Evolutionary conservation across 2,113 vertebrate genomes (phyloP), one percentile per base, ranked within the genome.

Genomic region (Potamarius usumacintae): DNA sequence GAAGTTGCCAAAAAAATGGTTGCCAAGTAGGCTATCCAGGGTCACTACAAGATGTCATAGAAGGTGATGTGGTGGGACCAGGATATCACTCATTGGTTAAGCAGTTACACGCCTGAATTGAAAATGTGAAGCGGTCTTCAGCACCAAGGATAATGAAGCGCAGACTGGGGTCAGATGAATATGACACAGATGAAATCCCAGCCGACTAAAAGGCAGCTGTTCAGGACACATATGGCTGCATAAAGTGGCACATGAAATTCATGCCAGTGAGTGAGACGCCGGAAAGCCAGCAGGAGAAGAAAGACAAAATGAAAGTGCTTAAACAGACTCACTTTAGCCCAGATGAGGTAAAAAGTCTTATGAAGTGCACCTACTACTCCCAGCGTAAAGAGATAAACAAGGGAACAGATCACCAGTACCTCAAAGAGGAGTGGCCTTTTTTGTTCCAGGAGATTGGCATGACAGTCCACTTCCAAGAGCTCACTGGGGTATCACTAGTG

Each of bases 221-320:
- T 0, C 88, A 90, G 30, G 89, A 90, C 50, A 89, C 6, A 9
- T 79, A 84, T 50, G 85, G 85, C 5, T 89, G 83, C 20, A 60
- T 90, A 55, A 90, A 88, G 5, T 91, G 85, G 87, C 74, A 91
- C 0, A 57, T 86, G 52, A 88, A 82, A 77, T 88, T 52, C 8
- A 74, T 90, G 83, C 88, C 90, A 77, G 42, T 89, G 1, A 83
- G 82, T 69, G 88, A 91, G 62, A 90, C 79, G 2, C 12, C 42
- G 34, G 85, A 86, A 58, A 92, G 63, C 53, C 88, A 90, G 50
- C 25, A 87, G 65, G n/a, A 20, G 52, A 89, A 92, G 25, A 88
- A 87, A 84, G 83, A 82, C 0, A 76, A 84, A 83, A 83, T 90
- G 65, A 69, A 69, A 11, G 11, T 69, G 65, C 65, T 69, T 11